Evolutionary conservation across 2,797 vertebrate species (phyloP), one percentile per base, ranked within the genome.

Genomic region (Schizothorax lantsangensis): DNA sequence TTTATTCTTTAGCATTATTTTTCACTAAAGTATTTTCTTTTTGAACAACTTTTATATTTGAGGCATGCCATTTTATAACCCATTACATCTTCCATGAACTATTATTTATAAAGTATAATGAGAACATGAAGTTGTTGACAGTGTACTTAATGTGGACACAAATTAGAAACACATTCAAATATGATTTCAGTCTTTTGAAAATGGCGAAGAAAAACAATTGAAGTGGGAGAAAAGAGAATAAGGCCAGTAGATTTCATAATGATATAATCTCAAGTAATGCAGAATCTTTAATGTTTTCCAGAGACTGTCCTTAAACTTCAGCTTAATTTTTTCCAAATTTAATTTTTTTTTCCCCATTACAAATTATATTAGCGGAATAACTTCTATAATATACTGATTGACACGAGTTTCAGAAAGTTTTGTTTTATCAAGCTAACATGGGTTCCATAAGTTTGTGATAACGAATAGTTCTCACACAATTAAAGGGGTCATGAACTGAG

Each of bases 231-330:
- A 6, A 21, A 77, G 62, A 72, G 74, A 49, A 9, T 43, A 10
- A 64, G 17, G 12, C 74, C 21, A 86, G 66, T 71, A 83, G 73
- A 62, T 81, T 91, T 86, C 79, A 88, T 90, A 88, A 91, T 83
- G 84, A 90, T 86, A 84, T 47, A 47, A 79, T 86, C 79, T 87
- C 64, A 64, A 52, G 33, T 64, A 89, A 86, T 78, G 89, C 89
- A 91, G 30, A 78, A 91, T 45, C 49, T 89, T 90, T 91, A 81
- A 86, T 86, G 84, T 89, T 86, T 91, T 91, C 81, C 59, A 91
- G 86, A 89, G 90, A 84, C 87, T 89, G 71, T 91, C 90, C 93
- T 93, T 91, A 91, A 38, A 74, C 71, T 26, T 73, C 36, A 73
- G 11, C 38, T 77, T n/a, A 9, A 10, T 26, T 21, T 47, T 73